A percentile compares a stretch with the other conserved stretches of the same genome.
These are phyloP conservation scores for Paramisgurnus dabryanus DNA, from an alignment of 2,113 vertebrate species.

Conservation along the genomic window DNA sequence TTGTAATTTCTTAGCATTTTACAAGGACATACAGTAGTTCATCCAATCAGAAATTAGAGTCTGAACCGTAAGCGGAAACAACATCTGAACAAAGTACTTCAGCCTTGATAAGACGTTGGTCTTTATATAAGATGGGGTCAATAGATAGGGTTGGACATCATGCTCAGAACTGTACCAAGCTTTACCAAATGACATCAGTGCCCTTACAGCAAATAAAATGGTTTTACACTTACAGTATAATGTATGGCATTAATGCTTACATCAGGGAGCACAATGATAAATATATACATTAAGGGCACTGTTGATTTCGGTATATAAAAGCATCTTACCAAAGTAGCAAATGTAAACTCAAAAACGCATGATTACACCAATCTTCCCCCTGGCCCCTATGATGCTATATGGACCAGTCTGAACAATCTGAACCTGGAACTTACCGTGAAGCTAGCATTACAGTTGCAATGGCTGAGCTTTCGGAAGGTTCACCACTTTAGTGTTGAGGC, in stretches of 20 bases:
- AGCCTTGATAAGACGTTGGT: background rate
- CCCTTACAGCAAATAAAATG: too few relatives aligned
- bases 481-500: slow-evolving; percentile 10
- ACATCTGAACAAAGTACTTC: too few relatives aligned
- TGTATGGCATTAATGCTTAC: too few relatives aligned
- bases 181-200: slow-evolving; percentile 7
- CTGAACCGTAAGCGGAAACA: too few relatives aligned
- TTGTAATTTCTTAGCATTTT: too few relatives aligned
- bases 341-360: background rate
- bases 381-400: background rate
- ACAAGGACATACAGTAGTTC: too few relatives aligned
- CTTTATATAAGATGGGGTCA: background rate
- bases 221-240: too few relatives aligned
- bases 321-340: background rate
- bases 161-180: slow-evolving; percentile 19
- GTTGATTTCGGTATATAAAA: background rate
- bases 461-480: slow-evolving; percentile 12
- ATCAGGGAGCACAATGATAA: too few relatives aligned
- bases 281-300: too few relatives aligned
- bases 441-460: background rate
- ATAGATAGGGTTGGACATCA: background rate
- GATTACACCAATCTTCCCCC: background rate
- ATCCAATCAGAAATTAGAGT: too few relatives aligned
- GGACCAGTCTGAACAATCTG: background rate
- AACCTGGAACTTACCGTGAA: background rate